phyloP scores from a whole-genome alignment of 2,113 vertebrate species.

The Cyphotilapia sp. region DNA sequence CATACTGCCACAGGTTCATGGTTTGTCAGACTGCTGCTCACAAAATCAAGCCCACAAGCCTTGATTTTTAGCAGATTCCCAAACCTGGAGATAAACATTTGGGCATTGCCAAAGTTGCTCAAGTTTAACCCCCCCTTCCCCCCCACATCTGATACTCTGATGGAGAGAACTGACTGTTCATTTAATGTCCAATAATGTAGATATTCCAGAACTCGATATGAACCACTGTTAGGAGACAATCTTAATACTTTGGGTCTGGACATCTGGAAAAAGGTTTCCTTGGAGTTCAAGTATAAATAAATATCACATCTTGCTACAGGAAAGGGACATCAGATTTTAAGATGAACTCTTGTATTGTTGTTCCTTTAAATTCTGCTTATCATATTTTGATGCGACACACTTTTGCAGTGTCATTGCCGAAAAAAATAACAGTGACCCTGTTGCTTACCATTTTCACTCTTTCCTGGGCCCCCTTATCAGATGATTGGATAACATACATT shows the following conservation, averaged over 20 bases:
- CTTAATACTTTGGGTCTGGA: background rate
- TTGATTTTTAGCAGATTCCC: background rate
- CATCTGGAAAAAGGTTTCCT: background rate
- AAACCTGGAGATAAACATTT: background rate
- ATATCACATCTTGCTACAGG: background rate
- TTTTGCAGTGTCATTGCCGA: accelerated
- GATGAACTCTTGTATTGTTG: background rate
- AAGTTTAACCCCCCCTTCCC: too few species aligned
- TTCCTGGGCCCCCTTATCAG: background rate
- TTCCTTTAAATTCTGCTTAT: background rate
- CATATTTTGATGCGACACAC: background rate
- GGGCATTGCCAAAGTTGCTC: background rate
- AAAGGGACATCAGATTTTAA: accelerated
- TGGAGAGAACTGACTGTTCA: background rate
- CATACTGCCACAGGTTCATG: background rate
- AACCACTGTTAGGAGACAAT: background rate
- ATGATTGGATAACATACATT: constrained; percentile 4
- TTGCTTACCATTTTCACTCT: background rate
- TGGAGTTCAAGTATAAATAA: background rate
- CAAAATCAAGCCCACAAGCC: background rate
- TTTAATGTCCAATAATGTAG: background rate
- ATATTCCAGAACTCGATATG: background rate
- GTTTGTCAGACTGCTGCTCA: background rate
- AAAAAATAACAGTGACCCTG: background rate
- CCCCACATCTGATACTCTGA: background rate